Evolutionary conservation across 1,140 invertebrate species (phyloP).

Genomic region (Nasonia giraulti): DNA sequence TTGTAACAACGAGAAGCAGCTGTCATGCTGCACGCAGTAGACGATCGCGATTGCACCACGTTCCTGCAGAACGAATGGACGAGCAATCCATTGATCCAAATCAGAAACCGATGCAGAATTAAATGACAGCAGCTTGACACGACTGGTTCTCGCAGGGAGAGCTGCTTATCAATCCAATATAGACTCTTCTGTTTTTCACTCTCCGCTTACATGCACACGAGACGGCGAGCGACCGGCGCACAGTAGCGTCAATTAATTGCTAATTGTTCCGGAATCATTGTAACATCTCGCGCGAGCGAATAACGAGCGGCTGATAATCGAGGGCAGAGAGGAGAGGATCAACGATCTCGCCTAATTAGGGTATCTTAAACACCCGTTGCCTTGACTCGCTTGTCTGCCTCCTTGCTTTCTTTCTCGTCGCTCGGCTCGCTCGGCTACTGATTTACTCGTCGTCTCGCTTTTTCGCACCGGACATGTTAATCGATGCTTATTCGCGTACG

Average conservation of each 20-base stretch:
- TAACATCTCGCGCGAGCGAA: not conserved
- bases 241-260: slow-evolving; percentile 31
- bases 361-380: slow-evolving; percentile 23
- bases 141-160: no score
- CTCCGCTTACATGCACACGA: no score
- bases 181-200: no score
- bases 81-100: no score
- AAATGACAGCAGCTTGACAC: no score
- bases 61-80: no score
- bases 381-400: not conserved
- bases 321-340: not conserved
- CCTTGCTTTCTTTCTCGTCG: not conserved
- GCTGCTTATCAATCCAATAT: no score
- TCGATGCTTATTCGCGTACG: slow-evolving; percentile 14
- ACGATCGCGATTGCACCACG: no score
- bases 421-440: not conserved
- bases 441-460: not conserved
- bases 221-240: no score
- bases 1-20: no score
- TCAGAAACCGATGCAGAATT: no score
- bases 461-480: not conserved
- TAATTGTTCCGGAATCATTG: slow-evolving; percentile 37
- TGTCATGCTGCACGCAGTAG: no score
- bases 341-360: slow-evolving; percentile 33
- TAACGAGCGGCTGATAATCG: slow-evolving; percentile 4